Evolutionary conservation across 2,888 invertebrate genomes (phyloP).

Genomic region (Sipunculus nudus): DNA sequence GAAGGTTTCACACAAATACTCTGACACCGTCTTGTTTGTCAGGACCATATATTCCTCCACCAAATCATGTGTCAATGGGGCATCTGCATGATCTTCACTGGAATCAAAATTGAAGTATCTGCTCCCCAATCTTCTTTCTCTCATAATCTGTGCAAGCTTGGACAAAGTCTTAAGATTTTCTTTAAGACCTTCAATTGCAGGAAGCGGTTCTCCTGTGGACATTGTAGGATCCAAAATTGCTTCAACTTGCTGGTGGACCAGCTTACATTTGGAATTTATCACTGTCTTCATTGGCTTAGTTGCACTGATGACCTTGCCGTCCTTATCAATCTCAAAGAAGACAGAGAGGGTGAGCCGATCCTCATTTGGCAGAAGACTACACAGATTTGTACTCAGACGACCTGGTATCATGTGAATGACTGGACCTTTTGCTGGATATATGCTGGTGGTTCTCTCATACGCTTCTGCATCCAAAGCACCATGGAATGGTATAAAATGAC

Average conservation of each 20-base stretch:
- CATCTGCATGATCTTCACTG: neutral
- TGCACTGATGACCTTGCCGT: conserved; percentile 70
- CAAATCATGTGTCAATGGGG: conserved; percentile 9
- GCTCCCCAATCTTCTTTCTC: too few species aligned
- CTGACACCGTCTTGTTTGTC: conserved; percentile 7
- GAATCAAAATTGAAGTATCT: too few species aligned
- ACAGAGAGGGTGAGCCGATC: conserved; percentile 83
- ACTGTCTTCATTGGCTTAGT: neutral
- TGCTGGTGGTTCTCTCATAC: conserved; percentile 77
- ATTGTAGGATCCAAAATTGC: neutral
- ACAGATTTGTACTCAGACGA: conserved; percentile 76
- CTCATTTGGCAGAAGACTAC: conserved; percentile 67
- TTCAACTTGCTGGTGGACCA: conserved; percentile 81
- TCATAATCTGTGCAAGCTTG: too few species aligned
- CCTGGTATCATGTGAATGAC: conserved; percentile 93
- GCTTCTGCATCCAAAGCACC: conserved; percentile 76
- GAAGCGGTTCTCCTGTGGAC: neutral
- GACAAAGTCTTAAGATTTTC: too few species aligned
- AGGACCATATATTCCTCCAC: conserved; percentile 18
- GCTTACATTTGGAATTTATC: conserved; percentile 69
- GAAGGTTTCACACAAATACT: neutral
- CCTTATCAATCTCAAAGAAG: conserved; percentile 83
- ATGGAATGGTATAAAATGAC: conserved; percentile 79
- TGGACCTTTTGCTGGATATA: conserved; percentile 47
- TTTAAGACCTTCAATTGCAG: too few species aligned